Evolutionary conservation across 2,888 invertebrate genomes (phyloP).

Genomic region (Tanaodytes sp.): DNA sequence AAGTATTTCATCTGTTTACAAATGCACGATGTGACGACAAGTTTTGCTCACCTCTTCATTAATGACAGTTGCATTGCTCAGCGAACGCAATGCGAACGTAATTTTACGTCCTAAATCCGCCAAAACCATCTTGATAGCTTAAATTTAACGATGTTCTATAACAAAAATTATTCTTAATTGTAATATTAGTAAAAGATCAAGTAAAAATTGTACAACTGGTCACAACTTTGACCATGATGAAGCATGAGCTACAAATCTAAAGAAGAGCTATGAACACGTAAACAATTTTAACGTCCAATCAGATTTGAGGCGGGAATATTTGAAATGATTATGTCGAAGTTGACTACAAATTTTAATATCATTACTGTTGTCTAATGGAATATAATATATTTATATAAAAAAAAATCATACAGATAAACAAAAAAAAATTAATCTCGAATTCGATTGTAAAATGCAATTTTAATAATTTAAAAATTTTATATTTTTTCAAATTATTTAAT

Average conservation of each 20-base stretch:
- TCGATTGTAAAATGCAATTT: too few relatives aligned
- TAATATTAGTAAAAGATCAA: slow-evolving; percentile 6
- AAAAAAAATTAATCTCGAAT: too few relatives aligned
- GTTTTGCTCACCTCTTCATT: slow-evolving; percentile 89
- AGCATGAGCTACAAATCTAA: slow-evolving; percentile 17
- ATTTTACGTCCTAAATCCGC: slow-evolving; percentile 99
- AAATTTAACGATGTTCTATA: slow-evolving; percentile 14
- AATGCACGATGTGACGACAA: slow-evolving; percentile 39
- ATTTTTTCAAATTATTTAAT: too few relatives aligned
- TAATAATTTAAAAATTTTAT: too few relatives aligned
- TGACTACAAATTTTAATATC: too few relatives aligned
- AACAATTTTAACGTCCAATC: too few relatives aligned
- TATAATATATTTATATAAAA: too few relatives aligned
- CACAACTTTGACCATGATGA: slow-evolving; percentile 26
- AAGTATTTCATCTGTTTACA: slow-evolving; percentile 64
- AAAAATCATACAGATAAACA: too few relatives aligned
- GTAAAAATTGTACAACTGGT: slow-evolving; percentile 31
- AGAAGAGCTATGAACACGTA: too few relatives aligned
- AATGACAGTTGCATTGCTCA: slow-evolving; percentile 98
- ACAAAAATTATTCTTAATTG: slow-evolving; percentile 37
- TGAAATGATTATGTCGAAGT: too few relatives aligned
- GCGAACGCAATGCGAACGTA: slow-evolving; percentile 95
- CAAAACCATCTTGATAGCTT: slow-evolving; percentile 90
- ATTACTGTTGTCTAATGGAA: too few relatives aligned
- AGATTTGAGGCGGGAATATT: too few relatives aligned